Conservation (phyloP, 2,888 invertebrate genomes). For the Opisthograptis luteolata region DNA sequence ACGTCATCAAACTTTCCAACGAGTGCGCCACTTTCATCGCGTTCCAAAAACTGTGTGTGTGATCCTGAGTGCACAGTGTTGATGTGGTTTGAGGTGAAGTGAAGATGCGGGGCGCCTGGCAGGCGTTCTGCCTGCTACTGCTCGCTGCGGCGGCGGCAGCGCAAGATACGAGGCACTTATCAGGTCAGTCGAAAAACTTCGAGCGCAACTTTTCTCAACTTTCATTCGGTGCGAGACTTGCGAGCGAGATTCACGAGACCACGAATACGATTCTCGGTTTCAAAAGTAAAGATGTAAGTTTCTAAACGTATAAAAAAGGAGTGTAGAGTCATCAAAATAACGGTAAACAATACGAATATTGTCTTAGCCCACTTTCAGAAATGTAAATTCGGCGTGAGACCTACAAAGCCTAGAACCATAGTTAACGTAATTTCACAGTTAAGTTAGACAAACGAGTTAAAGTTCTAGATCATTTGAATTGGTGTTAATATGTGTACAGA, state of each 20-base stretch:
- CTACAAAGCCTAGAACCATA: slow-evolving; percentile 14
- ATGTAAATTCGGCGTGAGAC: slow-evolving; percentile 29
- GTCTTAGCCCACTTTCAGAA: slow-evolving; percentile 24
- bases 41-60: slow-evolving; percentile 47
- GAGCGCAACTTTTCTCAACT: slow-evolving; percentile 2
- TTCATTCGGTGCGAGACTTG: too few species aligned
- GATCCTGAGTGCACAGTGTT: slow-evolving; percentile 69
- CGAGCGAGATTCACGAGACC: too few species aligned
- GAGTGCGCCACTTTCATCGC: slow-evolving; percentile 66
- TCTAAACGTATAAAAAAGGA: slow-evolving; percentile 1
- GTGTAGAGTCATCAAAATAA: slow-evolving; percentile 16
- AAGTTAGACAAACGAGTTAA: slow-evolving; percentile 2
- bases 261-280: too few species aligned
- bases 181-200: slow-evolving; percentile 57
- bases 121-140: slow-evolving; percentile 75
- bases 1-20: slow-evolving; percentile 77
- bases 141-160: slow-evolving; percentile 65
- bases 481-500: background rate
- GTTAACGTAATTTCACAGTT: slow-evolving; percentile 14
- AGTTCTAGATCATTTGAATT: slow-evolving; percentile 1
- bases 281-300: background rate
- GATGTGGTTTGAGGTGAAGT: slow-evolving; percentile 67
- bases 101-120: slow-evolving; percentile 78
- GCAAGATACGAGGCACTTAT: slow-evolving; percentile 75
- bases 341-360: slow-evolving; percentile 27